These are phyloP conservation scores for Pachypeltis micranthus DNA, from an alignment of 1,140 invertebrate species.

Conservation along the genomic window DNA sequence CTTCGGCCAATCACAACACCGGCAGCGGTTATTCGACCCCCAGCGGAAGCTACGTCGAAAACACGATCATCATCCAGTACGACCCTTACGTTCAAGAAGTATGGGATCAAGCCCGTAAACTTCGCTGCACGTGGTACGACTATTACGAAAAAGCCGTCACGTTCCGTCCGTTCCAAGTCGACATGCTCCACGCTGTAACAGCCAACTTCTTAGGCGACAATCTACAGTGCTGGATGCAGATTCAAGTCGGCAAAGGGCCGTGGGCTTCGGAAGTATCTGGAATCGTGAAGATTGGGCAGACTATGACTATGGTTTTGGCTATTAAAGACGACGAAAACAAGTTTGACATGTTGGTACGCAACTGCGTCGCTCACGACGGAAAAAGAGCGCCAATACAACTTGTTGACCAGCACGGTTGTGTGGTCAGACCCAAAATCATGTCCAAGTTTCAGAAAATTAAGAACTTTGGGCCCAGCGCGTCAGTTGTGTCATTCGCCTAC, in stretches of 20 bases:
- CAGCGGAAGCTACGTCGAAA: slow-evolving; percentile 86
- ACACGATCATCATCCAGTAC: slow-evolving; percentile 88
- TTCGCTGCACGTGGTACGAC: slow-evolving; percentile 90
- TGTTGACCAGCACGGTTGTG: slow-evolving; percentile 84
- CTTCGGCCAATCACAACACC: slow-evolving; percentile 75
- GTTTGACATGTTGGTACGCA: slow-evolving; percentile 89
- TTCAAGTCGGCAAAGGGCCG: slow-evolving; percentile 87
- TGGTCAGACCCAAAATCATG: slow-evolving; percentile 83
- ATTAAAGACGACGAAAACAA: slow-evolving; percentile 93
- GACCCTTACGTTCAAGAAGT: slow-evolving; percentile 92
- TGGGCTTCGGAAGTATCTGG: slow-evolving; percentile 92
- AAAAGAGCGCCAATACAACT: slow-evolving; percentile 88
- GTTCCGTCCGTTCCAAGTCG: slow-evolving; percentile 86
- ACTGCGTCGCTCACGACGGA: slow-evolving; percentile 89
- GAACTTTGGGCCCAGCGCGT: slow-evolving; percentile 85
- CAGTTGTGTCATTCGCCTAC: slow-evolving; percentile 81
- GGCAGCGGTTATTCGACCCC: slow-evolving; percentile 71
- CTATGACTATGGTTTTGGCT: slow-evolving; percentile 92
- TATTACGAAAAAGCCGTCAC: slow-evolving; percentile 92
- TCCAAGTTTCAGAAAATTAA: slow-evolving; percentile 90
- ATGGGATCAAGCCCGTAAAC: slow-evolving; percentile 86
- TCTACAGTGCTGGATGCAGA: slow-evolving; percentile 91
- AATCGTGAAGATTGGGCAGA: slow-evolving; percentile 87
- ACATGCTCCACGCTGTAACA: slow-evolving; percentile 86
- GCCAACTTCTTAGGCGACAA: slow-evolving; percentile 92